Evolutionary conservation across 2,888 invertebrate genomes (phyloP), one percentile per base, ranked within the genome.

Genomic region (Cephus sareptanus): DNA sequence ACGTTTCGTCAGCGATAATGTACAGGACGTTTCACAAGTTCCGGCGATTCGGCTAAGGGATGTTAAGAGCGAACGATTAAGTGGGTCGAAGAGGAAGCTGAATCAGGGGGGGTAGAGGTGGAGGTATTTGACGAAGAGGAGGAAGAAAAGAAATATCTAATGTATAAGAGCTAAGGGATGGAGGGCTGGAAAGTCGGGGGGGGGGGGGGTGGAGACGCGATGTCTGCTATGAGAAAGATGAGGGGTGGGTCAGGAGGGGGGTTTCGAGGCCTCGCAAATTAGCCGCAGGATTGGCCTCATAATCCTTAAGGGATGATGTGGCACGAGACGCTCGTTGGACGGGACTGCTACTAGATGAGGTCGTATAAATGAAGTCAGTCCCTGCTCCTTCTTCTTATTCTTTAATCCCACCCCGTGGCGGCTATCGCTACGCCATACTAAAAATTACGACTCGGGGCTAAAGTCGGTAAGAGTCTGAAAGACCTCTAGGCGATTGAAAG

Each of bases 211-310:
- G 40, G 23, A 56, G 40, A 56, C 40, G 23, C 23, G 40, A 23
- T 23, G 40, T 23, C 23, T 15, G 56, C 56, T 6, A 9, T 9
- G 56, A 56, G 56, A 23, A 56, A 23, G 56, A 23, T 23, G 23
- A 56, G 56, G 40, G 56, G 23, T 9, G 56, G 23, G 23, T 0
- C 1, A 56, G 23, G 56, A 23, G 23, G 56, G 15, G 23, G 56
- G 56, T 56, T 56, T 56, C 56, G 71, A 78, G 75, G 37, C 76
- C 87, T 91, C 88, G 89, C 90, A 91, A 91, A 91, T 91, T 91
- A 91, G 91, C 90, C 87, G 87, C 85, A 85, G 88, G 90, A 91
- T 91, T 89, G 90, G 88, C 85, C 86, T 86, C 85, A 86, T 91
- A 90, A 91, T 91, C 91, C 89, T 89, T 85, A 85, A 89, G 89